phyloP scores from a whole-genome alignment of 2,888 invertebrate genomes.

The Hypena proboscidalis region DNA sequence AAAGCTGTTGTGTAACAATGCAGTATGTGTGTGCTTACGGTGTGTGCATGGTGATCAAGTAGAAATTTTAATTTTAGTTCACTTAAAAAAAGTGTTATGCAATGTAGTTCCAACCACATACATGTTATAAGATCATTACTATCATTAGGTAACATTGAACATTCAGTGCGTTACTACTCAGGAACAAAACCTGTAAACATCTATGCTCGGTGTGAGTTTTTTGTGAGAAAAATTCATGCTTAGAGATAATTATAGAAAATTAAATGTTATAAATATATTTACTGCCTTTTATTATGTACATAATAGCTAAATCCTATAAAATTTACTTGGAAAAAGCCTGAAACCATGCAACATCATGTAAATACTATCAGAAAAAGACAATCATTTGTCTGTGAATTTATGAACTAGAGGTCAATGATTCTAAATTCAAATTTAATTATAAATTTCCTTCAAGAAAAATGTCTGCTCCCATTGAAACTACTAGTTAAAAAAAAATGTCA shows the following conservation, averaged over 20 bases:
- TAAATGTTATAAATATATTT: conserved; percentile 57
- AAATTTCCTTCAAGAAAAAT: neutral
- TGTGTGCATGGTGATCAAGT: conserved; percentile 59
- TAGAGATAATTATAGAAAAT: conserved; percentile 71
- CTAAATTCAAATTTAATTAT: too few species aligned
- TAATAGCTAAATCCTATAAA: too few species aligned
- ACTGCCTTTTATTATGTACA: conserved; percentile 42
- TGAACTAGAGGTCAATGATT: neutral
- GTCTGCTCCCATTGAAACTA: neutral
- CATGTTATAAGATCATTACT: conserved; percentile 38
- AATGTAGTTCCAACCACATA: conserved; percentile 50
- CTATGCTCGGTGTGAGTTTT: conserved; percentile 71
- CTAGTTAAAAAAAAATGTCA: too few species aligned
- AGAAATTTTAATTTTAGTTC: conserved; percentile 52
- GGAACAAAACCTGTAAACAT: conserved; percentile 40
- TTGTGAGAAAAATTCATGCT: conserved; percentile 71
- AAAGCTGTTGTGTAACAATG: conserved; percentile 72
- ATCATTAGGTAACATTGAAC: conserved; percentile 30
- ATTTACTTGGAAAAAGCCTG: too few species aligned
- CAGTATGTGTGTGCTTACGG: conserved; percentile 58
- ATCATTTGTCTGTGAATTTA: too few species aligned
- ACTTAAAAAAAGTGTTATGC: conserved; percentile 54
- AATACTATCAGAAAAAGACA: too few species aligned
- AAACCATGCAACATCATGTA: too few species aligned
- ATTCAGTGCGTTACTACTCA: conserved; percentile 24